Conservation (phyloP, 92 coral and sea anemone species). For the Virgularia gustaviana region DNA sequence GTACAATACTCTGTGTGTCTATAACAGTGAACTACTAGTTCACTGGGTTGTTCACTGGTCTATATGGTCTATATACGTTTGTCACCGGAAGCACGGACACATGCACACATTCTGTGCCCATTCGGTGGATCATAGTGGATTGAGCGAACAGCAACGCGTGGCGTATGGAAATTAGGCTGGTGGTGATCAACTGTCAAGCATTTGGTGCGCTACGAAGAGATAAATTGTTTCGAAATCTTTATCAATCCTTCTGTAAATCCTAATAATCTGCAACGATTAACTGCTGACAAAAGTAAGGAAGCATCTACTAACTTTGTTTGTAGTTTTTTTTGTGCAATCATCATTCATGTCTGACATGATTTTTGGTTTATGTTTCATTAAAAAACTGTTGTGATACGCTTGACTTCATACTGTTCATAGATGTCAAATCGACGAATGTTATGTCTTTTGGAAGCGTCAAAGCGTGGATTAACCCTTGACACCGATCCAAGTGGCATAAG, state of each 20-base stretch:
- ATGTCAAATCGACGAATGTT: conserved; percentile 42
- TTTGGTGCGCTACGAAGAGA: too few relatives aligned
- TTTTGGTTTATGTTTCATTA: neutral
- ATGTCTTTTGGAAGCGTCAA: conserved; percentile 47
- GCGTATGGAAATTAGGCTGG: too few relatives aligned
- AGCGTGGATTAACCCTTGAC: conserved; percentile 38
- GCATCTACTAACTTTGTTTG: neutral
- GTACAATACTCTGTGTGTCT: too few relatives aligned
- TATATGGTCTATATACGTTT: too few relatives aligned
- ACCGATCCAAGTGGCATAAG: conserved; percentile 48
- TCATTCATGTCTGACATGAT: neutral
- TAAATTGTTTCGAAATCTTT: neutral
- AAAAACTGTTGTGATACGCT: neutral
- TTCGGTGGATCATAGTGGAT: too few relatives aligned
- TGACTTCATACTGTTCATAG: conserved; percentile 20
- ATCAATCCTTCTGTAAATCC: neutral
- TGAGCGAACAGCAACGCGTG: too few relatives aligned
- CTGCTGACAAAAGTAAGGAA: conserved; percentile 8
- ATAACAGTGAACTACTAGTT: too few relatives aligned
- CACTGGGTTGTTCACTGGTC: too few relatives aligned
- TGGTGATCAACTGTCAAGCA: conserved; percentile 6
- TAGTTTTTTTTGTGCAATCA: neutral
- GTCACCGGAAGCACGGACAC: too few relatives aligned
- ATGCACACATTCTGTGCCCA: too few relatives aligned
- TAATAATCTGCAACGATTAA: neutral